Conservation (phyloP, 2,113 vertebrate species). For the Prunella himalayana region DNA sequence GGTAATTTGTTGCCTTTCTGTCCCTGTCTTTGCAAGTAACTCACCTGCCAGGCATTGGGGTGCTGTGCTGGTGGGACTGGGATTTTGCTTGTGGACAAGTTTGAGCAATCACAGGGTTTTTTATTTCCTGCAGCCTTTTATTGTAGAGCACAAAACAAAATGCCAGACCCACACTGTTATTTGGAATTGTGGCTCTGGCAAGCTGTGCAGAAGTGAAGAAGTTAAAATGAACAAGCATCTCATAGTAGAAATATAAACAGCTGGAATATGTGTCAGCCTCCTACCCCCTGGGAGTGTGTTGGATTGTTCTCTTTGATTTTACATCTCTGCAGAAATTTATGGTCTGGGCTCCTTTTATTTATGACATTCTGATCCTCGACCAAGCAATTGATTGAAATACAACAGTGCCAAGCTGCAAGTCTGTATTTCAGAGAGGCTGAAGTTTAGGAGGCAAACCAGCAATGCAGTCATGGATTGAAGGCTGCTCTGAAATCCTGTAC, state of each 20-base stretch:
- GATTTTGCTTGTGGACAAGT: background rate
- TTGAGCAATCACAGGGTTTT: conserved; percentile 4
- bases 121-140: conserved; percentile 7
- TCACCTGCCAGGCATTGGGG: background rate
- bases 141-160: conserved; percentile 41
- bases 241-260: background rate
- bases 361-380: conserved; percentile 59
- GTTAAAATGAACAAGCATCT: conserved; percentile 12
- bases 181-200: background rate
- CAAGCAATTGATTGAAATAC: conserved; percentile 73
- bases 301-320: conserved; percentile 73
- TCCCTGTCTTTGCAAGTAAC: background rate
- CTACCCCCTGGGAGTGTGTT: conserved; percentile 33
- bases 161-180: background rate
- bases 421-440: conserved; percentile 51
- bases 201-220: background rate
- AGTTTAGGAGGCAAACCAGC: conserved; percentile 36
- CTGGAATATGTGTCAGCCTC: conserved; percentile 4
- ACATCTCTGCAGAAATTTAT: conserved; percentile 73
- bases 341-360: conserved; percentile 63
- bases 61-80: conserved; percentile 9
- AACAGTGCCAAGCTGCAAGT: conserved; percentile 50
- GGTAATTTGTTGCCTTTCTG: background rate
- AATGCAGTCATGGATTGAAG: background rate
- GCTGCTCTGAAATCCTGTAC: background rate